A percentile compares a stretch with the other conserved stretches of the same genome.
Conservation (phyloP, 64 coral and sea anemone species). For the Orbicella faveolata region DNA sequence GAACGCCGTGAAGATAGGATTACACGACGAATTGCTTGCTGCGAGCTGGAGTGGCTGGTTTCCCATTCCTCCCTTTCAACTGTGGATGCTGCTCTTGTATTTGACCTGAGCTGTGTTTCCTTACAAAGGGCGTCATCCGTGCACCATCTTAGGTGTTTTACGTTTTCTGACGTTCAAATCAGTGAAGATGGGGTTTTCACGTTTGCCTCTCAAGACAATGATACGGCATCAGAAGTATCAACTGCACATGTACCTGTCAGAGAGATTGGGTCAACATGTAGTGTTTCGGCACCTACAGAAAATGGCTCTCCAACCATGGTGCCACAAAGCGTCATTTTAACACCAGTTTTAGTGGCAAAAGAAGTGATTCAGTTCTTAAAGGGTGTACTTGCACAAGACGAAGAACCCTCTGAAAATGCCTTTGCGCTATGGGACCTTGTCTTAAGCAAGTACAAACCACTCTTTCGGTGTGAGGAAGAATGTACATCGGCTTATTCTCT, state of each 20-base stretch:
- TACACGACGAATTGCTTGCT: not conserved
- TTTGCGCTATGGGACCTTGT: not conserved
- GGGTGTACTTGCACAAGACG: not conserved
- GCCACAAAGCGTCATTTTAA: not conserved
- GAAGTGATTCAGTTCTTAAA: not conserved
- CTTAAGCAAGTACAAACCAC: too few relatives aligned
- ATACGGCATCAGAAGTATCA: not conserved
- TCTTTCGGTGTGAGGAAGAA: not conserved
- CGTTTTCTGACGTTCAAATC: not conserved
- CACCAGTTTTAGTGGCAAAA: not conserved
- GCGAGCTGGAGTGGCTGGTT: conserved; percentile 11
- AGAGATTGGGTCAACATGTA: not conserved
- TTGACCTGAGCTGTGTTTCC: not conserved
- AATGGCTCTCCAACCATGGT: not conserved
- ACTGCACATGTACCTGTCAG: not conserved
- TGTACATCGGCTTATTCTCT: not conserved
- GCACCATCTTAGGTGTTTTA: not conserved
- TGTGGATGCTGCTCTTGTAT: not conserved
- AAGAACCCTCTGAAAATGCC: not conserved
- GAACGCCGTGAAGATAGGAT: not conserved
- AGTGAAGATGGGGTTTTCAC: not conserved
- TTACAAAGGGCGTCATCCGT: not conserved
- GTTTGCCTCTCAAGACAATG: not conserved
- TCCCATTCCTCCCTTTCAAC: not conserved
- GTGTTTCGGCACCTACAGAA: not conserved